Conservation (phyloP, 2,113 vertebrate species). For the Aspiorhynchus laticeps region DNA sequence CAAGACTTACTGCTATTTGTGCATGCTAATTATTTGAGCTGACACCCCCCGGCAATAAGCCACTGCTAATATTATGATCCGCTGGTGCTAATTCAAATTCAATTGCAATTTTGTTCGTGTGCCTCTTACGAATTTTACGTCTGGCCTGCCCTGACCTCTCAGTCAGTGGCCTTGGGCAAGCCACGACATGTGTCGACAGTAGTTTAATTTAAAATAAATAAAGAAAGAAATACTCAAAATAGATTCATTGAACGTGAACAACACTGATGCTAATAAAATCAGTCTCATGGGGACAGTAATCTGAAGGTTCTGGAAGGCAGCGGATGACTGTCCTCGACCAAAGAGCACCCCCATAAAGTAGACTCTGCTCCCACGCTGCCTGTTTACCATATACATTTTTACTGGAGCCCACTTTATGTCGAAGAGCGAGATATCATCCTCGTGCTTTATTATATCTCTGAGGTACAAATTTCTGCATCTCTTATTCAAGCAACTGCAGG, state of each 20-base stretch:
- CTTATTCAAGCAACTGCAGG: constrained; percentile 30
- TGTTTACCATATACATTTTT: constrained; percentile 20
- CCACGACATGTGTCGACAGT: not conserved
- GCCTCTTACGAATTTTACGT: not conserved
- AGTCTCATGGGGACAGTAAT: not conserved
- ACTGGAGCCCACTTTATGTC: constrained; percentile 16
- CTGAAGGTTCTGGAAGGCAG: not conserved
- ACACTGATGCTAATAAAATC: not conserved
- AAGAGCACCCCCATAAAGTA: not conserved
- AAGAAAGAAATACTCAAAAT: not conserved
- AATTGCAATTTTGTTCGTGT: not conserved
- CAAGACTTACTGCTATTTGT: constrained; percentile 9
- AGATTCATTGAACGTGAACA: not conserved
- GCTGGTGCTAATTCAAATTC: constrained; percentile 27
- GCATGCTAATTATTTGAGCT: constrained; percentile 26
- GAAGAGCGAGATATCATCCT: constrained; percentile 21
- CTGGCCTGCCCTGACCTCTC: constrained; percentile 15
- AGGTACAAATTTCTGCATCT: constrained; percentile 35
- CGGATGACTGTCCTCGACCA: not conserved
- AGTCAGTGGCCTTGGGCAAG: not conserved
- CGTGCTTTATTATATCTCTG: constrained; percentile 25
- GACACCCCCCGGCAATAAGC: constrained; percentile 3
- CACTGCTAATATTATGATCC: not conserved
- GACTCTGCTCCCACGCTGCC: not conserved
- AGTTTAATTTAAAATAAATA: not conserved